Conservation (phyloP, 2,797 vertebrate genomes). For the Tokudaia muenninki region DNA sequence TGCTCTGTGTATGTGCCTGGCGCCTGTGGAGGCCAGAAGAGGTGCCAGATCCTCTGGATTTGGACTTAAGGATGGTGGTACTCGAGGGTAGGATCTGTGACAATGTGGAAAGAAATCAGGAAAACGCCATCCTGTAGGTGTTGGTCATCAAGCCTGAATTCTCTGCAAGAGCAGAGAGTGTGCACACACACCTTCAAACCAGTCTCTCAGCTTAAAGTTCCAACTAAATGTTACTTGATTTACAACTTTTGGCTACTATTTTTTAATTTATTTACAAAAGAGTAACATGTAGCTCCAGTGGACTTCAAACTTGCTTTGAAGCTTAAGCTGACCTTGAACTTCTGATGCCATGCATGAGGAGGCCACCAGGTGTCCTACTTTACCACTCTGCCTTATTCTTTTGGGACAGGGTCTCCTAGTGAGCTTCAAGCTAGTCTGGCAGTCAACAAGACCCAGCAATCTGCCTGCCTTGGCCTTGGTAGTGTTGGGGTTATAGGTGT, state of each 20-base stretch:
- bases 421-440: neutral
- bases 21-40: neutral
- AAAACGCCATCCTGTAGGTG: neutral
- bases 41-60: neutral
- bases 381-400: neutral
- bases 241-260: neutral
- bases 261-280: neutral
- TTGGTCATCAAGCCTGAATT: neutral
- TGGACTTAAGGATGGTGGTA: neutral
- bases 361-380: neutral
- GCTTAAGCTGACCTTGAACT: neutral
- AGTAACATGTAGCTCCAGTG: neutral
- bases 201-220: neutral
- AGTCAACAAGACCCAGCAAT: neutral
- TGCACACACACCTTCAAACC: neutral
- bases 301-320: neutral
- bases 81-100: too few relatives aligned
- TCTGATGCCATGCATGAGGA: neutral
- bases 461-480: neutral
- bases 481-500: neutral
- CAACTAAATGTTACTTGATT: neutral
- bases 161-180: neutral
- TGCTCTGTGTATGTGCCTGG: neutral
- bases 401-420: neutral
- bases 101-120: too few relatives aligned